Percentiles rank a stretch among this genome's conserved stretches.
These are phyloP conservation scores for Drosophila navojoa DNA, from an alignment of 1,140 invertebrate genomes.

Conservation along the genomic window DNA sequence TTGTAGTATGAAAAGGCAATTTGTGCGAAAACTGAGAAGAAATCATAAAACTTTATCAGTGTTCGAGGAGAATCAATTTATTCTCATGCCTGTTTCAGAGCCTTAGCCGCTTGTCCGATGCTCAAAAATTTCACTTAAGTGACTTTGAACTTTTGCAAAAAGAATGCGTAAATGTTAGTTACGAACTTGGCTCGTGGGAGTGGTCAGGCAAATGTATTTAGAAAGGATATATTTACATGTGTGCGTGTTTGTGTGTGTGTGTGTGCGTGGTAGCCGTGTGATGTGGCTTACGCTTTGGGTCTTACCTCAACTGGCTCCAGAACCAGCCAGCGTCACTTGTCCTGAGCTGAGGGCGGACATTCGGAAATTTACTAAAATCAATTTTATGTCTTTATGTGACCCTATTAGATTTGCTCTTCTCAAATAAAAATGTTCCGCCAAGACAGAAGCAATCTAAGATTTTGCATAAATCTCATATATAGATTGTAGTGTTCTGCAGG, in stretches of 20 bases:
- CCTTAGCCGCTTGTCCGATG: slow-evolving; percentile 21
- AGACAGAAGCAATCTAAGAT: slow-evolving; percentile 15
- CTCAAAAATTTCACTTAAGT: slow-evolving; percentile 76
- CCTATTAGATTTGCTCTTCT: background rate
- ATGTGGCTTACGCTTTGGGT: too few species aligned
- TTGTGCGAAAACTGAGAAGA: slow-evolving; percentile 25
- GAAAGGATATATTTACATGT: slow-evolving; percentile 72
- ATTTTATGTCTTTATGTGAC: too few species aligned
- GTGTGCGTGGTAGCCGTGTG: slow-evolving; percentile 25
- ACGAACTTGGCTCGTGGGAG: slow-evolving; percentile 50
- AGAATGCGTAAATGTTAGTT: slow-evolving; percentile 62
- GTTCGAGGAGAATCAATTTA: slow-evolving; percentile 77
- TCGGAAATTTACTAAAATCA: too few species aligned
- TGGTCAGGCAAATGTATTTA: slow-evolving; percentile 27
- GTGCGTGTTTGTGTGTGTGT: slow-evolving; percentile 27
- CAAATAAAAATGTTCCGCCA: slow-evolving; percentile 1
- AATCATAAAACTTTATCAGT: slow-evolving; percentile 46
- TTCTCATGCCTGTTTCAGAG: slow-evolving; percentile 73
- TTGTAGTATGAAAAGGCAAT: slow-evolving; percentile 35
- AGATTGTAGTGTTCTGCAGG: slow-evolving; percentile 18
- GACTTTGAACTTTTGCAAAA: slow-evolving; percentile 68
- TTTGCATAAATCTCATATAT: background rate
- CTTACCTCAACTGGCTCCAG: too few species aligned
- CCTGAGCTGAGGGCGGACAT: too few species aligned
- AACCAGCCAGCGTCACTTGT: too few species aligned